Evolutionary conservation across 2,888 invertebrate species (phyloP).

Genomic region (Liopterus haemorrhoidalis): DNA sequence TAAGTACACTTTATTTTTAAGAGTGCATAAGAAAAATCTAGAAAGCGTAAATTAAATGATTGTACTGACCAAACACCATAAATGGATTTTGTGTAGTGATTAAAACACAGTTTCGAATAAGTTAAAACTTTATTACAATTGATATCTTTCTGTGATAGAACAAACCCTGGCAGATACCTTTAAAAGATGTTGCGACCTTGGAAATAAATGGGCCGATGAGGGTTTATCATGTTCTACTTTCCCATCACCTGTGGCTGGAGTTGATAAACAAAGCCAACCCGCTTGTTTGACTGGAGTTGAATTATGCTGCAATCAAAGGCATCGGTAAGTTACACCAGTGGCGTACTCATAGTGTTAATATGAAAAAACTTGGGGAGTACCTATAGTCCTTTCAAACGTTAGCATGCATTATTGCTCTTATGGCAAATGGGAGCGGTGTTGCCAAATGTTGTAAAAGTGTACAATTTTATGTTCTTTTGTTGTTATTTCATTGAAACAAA

Average conservation of each 20-base stretch:
- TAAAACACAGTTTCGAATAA: too few species aligned
- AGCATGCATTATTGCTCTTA: not conserved
- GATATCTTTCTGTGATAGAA: too few species aligned
- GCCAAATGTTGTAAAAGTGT: too few species aligned
- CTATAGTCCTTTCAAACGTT: not conserved
- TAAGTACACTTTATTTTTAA: too few species aligned
- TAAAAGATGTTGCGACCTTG: constrained; percentile 42
- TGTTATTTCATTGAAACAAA: not conserved
- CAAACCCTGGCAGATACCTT: constrained; percentile 34
- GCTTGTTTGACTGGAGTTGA: constrained; percentile 58
- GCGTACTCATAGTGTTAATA: not conserved
- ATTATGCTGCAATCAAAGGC: constrained; percentile 56
- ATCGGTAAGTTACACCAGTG: constrained; percentile 40
- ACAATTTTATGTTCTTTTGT: not conserved
- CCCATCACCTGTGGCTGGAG: constrained; percentile 47
- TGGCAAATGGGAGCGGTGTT: too few species aligned
- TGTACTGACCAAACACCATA: too few species aligned
- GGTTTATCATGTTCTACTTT: constrained; percentile 39
- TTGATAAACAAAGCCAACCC: constrained; percentile 53
- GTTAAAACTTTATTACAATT: too few species aligned
- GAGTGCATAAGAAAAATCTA: too few species aligned
- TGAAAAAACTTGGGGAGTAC: not conserved
- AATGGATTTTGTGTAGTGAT: too few species aligned
- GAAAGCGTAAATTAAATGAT: too few species aligned
- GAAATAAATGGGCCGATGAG: constrained; percentile 40